These are phyloP conservation scores for Lutjanus argentimaculatus DNA, from an alignment of 2,797 vertebrate species.

Conservation along the genomic window DNA sequence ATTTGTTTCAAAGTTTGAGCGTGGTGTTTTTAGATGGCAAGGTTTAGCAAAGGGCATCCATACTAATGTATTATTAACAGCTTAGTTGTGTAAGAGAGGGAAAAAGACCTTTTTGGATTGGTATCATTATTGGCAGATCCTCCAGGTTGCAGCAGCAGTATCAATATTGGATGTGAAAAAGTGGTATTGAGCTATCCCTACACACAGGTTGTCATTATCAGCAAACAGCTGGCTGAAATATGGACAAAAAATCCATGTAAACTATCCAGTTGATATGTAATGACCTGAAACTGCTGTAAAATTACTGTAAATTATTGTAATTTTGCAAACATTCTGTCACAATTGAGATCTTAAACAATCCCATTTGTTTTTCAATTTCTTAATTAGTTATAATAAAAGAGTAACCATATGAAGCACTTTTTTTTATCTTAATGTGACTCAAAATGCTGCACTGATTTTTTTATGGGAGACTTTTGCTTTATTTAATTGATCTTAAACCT, in stretches of 20 bases:
- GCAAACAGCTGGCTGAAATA: neutral
- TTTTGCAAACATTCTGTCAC: neutral
- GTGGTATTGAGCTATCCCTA: neutral
- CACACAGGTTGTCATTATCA: neutral
- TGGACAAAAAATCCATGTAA: neutral
- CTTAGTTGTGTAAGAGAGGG: no score
- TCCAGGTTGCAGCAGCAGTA: no score
- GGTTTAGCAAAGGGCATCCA: no score
- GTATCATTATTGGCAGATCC: no score
- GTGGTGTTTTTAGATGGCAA: no score
- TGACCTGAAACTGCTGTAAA: constrained; percentile 11
- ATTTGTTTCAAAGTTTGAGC: no score
- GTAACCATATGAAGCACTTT: neutral
- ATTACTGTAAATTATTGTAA: constrained; percentile 11
- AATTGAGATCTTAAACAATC: neutral
- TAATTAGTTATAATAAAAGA: constrained; percentile 7
- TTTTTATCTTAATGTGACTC: constrained; percentile 10
- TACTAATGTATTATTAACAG: no score
- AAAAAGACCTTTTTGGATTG: no score
- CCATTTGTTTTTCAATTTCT: neutral
- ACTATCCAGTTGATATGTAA: neutral
- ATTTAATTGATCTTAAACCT: neutral
- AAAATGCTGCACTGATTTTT: neutral
- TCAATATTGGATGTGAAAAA: no score
- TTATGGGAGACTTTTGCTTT: neutral